phyloP scores from a whole-genome alignment of 2,113 vertebrate genomes.

The Bufo bufo region DNA sequence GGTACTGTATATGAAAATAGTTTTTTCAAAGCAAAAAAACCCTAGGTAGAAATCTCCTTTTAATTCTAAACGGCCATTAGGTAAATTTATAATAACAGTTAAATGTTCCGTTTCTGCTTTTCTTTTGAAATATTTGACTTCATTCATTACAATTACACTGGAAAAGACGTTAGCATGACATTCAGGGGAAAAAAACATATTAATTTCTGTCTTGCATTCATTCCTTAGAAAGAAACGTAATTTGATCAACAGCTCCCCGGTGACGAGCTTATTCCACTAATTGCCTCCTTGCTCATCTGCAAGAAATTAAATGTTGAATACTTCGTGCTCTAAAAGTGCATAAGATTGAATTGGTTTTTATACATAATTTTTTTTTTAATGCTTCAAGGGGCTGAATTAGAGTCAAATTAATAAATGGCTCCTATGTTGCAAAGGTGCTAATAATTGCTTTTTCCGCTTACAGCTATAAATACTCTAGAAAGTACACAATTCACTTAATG shows the following conservation, averaged over 20 bases:
- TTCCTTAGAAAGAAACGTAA: constrained; percentile 41
- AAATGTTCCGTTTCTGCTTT: constrained; percentile 5
- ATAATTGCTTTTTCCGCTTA: constrained; percentile 26
- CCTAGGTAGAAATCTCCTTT: neutral
- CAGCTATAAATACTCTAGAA: neutral
- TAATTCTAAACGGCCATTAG: neutral
- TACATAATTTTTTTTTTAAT: constrained; percentile 35
- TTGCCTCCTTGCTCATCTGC: constrained; percentile 46
- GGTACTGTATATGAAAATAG: too few relatives aligned
- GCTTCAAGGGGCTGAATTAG: constrained; percentile 10
- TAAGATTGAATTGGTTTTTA: constrained; percentile 17
- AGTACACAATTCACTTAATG: constrained; percentile 6
- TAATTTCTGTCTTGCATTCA: constrained; percentile 24
- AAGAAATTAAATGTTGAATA: constrained; percentile 51
- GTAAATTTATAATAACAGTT: constrained; percentile 11
- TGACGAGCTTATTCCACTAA: constrained; percentile 45
- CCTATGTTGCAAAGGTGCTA: constrained; percentile 21
- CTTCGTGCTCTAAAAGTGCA: constrained; percentile 8
- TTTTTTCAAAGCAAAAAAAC: too few relatives aligned
- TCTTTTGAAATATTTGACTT: constrained; percentile 28
- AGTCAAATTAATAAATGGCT: constrained; percentile 34
- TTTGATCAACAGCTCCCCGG: constrained; percentile 51
- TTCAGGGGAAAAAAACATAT: constrained; percentile 34
- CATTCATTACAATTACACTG: constrained; percentile 33
- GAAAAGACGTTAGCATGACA: constrained; percentile 35